These are phyloP conservation scores for Sus scrofa DNA, from an alignment of 2,113 vertebrate species.

Conservation along the genomic window DNA sequence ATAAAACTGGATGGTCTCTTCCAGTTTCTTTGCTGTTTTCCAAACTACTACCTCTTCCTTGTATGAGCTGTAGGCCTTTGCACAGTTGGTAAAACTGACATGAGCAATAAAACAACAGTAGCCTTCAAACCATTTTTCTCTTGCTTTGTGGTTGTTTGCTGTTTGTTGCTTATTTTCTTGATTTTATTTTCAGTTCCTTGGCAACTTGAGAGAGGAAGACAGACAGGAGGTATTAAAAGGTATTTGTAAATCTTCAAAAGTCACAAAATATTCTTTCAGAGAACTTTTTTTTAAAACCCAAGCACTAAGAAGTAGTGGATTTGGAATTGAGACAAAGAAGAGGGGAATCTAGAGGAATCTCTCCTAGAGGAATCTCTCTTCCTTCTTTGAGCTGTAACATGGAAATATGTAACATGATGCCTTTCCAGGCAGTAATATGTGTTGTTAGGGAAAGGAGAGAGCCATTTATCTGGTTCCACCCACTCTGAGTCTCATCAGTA, in stretches of 20 bases:
- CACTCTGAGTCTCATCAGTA: not conserved
- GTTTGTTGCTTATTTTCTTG: constrained; percentile 8
- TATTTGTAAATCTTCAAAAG: not conserved
- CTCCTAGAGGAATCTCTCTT: not conserved
- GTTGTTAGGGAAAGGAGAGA: not conserved
- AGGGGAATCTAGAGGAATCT: not conserved
- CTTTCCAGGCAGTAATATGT: not conserved
- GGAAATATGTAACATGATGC: not conserved
- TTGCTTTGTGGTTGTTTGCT: not conserved
- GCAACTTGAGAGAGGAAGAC: not conserved
- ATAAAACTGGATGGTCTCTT: not conserved
- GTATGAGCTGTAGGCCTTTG: not conserved
- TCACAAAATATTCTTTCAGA: constrained; percentile 5
- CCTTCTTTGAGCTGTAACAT: not conserved
- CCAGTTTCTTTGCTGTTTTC: not conserved
- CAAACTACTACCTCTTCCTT: not conserved
- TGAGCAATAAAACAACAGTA: not conserved
- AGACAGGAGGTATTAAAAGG: not conserved
- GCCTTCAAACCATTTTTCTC: not conserved
- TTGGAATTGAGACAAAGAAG: not conserved
- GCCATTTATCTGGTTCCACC: not conserved
- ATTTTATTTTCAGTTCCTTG: constrained; percentile 46
- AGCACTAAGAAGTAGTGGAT: not conserved
- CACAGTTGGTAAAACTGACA: not conserved
- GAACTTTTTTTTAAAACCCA: not conserved